A percentile compares a stretch with the other conserved stretches of the same genome.
Evolutionary conservation across 1,140 invertebrate species (phyloP).

Genomic region (Brachionus koreanus): DNA sequence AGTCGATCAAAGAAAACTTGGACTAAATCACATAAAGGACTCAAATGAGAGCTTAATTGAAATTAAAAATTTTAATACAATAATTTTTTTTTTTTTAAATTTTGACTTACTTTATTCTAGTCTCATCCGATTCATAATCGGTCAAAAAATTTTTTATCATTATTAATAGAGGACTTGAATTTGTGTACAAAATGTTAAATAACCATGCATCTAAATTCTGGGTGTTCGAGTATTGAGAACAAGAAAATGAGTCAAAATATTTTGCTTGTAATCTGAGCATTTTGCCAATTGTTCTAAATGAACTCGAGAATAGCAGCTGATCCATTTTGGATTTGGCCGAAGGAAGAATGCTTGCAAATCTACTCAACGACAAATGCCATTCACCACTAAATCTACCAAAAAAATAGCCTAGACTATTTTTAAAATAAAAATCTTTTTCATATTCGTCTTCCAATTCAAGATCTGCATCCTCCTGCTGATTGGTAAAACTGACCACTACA

Average conservation of each 20-base stretch:
- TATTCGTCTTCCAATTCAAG: neutral
- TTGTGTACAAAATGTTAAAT: neutral
- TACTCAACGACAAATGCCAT: slow-evolving; percentile 21
- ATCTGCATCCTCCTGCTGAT: neutral
- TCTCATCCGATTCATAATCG: slow-evolving; percentile 43
- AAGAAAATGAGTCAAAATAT: neutral
- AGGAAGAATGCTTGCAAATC: slow-evolving; percentile 3
- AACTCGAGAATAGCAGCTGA: neutral
- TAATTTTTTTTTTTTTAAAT: too few relatives aligned
- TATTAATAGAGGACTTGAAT: neutral
- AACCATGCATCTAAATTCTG: slow-evolving; percentile 12
- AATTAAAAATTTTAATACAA: neutral
- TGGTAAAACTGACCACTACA: neutral
- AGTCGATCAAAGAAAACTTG: neutral
- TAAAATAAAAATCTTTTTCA: slow-evolving; percentile 21
- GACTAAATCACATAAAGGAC: neutral
- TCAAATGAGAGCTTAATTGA: neutral
- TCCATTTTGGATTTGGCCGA: slow-evolving; percentile 28
- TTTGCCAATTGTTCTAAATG: neutral
- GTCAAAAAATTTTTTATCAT: slow-evolving; percentile 18
- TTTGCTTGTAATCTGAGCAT: neutral
- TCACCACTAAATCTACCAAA: slow-evolving; percentile 6
- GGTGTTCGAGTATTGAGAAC: neutral
- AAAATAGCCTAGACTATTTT: slow-evolving; percentile 15
- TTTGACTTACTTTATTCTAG: slow-evolving; percentile 12